phyloP scores from a whole-genome alignment of 2,888 invertebrate genomes.

The Julus scanicus region DNA sequence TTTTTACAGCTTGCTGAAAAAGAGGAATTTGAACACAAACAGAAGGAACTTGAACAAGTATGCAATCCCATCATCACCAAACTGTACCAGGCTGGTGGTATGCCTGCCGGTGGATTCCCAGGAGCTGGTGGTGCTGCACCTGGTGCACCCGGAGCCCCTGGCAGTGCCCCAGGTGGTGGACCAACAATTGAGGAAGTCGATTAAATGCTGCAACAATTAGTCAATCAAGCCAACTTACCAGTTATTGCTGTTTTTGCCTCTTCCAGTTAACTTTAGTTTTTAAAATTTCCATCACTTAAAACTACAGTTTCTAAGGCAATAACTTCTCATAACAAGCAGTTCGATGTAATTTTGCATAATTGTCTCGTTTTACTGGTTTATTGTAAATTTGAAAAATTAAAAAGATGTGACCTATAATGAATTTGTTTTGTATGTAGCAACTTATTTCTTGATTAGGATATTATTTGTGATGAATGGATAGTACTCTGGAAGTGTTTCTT shows the following conservation, averaged over 20 bases:
- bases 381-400: background rate
- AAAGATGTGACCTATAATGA: background rate
- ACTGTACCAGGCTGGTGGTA: conserved; percentile 82
- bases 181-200: conserved; percentile 72
- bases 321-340: background rate
- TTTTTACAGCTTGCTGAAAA: conserved; percentile 73
- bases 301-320: background rate
- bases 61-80: conserved; percentile 98
- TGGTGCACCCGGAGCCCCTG: conserved; percentile 65
- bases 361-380: background rate
- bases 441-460: background rate
- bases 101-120: conserved; percentile 65
- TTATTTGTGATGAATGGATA: too few species aligned
- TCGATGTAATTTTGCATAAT: background rate
- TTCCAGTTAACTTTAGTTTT: too few species aligned
- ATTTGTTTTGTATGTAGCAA: background rate
- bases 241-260: too few species aligned
- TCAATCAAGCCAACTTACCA: too few species aligned
- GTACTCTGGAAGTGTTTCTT: too few species aligned
- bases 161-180: conserved; percentile 63
- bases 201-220: conserved; percentile 63
- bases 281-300: too few species aligned
- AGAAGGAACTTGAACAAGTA: conserved; percentile 91
- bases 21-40: conserved; percentile 93
- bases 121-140: conserved; percentile 66